A percentile compares a stretch with the other conserved stretches of the same genome.
These are phyloP conservation scores for Danio kyathit DNA, from an alignment of 2,797 vertebrate genomes.

Conservation along the genomic window DNA sequence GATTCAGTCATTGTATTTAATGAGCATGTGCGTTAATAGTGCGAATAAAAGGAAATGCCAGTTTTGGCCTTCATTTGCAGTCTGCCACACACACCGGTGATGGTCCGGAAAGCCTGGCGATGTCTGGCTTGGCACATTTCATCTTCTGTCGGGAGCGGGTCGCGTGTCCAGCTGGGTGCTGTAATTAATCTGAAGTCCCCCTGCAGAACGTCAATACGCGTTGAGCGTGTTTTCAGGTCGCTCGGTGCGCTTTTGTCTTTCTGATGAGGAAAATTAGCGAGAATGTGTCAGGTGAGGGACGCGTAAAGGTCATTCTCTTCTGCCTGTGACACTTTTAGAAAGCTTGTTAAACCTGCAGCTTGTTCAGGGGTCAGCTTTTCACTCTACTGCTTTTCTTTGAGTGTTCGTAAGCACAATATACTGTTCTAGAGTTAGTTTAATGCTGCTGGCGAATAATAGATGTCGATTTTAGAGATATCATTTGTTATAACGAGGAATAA, in stretches of 20 bases:
- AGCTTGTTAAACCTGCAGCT: conserved; percentile 11
- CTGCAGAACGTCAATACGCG: conserved; percentile 40
- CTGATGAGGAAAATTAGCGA: conserved; percentile 38
- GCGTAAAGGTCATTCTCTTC: conserved; percentile 56
- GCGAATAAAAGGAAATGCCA: conserved; percentile 3
- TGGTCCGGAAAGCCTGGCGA: not conserved
- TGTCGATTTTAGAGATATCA: not conserved
- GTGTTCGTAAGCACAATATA: not conserved
- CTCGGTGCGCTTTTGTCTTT: conserved; percentile 45
- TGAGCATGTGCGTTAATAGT: conserved; percentile 18
- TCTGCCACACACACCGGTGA: not conserved
- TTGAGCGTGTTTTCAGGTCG: conserved; percentile 29
- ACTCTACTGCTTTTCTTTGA: not conserved
- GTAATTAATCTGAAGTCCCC: conserved; percentile 51
- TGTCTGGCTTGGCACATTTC: conserved; percentile 8
- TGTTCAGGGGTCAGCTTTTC: not conserved
- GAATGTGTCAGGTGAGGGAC: conserved; percentile 44
- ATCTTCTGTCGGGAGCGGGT: conserved; percentile 11
- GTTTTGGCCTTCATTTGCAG: not conserved
- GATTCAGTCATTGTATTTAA: conserved; percentile 34
- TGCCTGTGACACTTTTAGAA: conserved; percentile 39
- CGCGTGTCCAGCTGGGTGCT: conserved; percentile 25
- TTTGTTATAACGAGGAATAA: not conserved
- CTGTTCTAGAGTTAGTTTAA: not conserved
- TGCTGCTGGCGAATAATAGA: not conserved